These are phyloP conservation scores for Liodrosophila aerea DNA, from an alignment of 2,888 invertebrate species.

Conservation along the genomic window DNA sequence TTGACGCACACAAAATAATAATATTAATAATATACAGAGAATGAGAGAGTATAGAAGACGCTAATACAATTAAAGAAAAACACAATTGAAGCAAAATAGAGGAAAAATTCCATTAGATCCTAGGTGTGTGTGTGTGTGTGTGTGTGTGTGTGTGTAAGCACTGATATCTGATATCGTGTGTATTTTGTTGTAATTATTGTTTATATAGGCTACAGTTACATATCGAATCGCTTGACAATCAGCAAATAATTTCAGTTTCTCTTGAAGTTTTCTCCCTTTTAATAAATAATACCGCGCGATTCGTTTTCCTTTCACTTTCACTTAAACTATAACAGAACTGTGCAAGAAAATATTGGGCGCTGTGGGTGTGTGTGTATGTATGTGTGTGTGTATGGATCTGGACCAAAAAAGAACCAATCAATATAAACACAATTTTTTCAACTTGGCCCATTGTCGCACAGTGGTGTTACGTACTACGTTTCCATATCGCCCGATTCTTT, in stretches of 20 bases:
- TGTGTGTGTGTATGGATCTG: conserved; percentile 8
- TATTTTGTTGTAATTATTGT: conserved; percentile 27
- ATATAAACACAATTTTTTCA: not conserved
- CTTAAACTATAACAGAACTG: conserved; percentile 73
- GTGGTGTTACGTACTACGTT: not conserved
- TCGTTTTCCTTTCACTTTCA: conserved; percentile 69
- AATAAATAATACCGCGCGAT: conserved; percentile 75
- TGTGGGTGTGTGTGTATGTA: not conserved
- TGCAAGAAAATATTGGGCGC: conserved; percentile 61
- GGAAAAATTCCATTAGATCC: conserved; percentile 45
- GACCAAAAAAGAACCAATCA: no score
- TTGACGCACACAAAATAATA: conserved; percentile 34
- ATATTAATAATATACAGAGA: conserved; percentile 64
- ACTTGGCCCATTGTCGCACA: conserved; percentile 11
- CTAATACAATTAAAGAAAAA: conserved; percentile 53
- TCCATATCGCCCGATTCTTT: not conserved
- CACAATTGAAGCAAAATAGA: conserved; percentile 67
- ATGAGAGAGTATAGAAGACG: conserved; percentile 27
- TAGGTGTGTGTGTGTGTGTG: conserved; percentile 37
- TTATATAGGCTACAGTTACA: conserved; percentile 53
- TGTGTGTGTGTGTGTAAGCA: conserved; percentile 55
- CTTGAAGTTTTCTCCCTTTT: conserved; percentile 18
- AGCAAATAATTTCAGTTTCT: conserved; percentile 70
- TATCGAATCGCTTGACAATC: conserved; percentile 38
- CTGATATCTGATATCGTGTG: conserved; percentile 69